Evolutionary conservation across 2,797 vertebrate species (phyloP).

Genomic region (Hypotaenidia okinawae): DNA sequence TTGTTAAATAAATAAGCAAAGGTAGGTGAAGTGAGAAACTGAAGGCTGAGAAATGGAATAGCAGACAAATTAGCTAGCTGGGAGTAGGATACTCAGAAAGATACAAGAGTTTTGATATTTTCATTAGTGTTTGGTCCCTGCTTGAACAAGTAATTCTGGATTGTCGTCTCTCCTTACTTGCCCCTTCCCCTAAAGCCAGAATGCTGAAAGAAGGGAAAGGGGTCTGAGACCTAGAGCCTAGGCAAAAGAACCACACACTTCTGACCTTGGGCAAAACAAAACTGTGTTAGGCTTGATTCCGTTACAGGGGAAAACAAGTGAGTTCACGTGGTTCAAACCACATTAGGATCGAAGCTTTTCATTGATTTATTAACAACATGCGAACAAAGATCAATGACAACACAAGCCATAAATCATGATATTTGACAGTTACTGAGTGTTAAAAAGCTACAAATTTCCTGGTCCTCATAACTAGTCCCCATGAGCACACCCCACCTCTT

Average conservation of each 20-base stretch:
- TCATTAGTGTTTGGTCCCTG: background rate
- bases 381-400: background rate
- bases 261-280: background rate
- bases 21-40: background rate
- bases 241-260: background rate
- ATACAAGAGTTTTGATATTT: background rate
- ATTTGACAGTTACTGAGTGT: background rate
- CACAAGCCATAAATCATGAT: background rate
- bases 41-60: background rate
- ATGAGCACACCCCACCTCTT: accelerated
- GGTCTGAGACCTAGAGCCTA: background rate
- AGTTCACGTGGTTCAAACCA: background rate
- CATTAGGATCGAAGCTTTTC: background rate
- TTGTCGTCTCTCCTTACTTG: background rate
- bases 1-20: background rate
- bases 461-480: background rate
- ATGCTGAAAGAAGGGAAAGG: background rate
- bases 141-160: background rate
- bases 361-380: background rate
- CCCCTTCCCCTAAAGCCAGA: background rate
- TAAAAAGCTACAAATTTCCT: accelerated
- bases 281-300: background rate
- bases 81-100: background rate
- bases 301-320: background rate
- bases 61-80: background rate